Percentiles rank a stretch among this genome's conserved stretches.
phyloP scores from a whole-genome alignment of 1,140 invertebrate genomes.

The Drosophila willistoni region DNA sequence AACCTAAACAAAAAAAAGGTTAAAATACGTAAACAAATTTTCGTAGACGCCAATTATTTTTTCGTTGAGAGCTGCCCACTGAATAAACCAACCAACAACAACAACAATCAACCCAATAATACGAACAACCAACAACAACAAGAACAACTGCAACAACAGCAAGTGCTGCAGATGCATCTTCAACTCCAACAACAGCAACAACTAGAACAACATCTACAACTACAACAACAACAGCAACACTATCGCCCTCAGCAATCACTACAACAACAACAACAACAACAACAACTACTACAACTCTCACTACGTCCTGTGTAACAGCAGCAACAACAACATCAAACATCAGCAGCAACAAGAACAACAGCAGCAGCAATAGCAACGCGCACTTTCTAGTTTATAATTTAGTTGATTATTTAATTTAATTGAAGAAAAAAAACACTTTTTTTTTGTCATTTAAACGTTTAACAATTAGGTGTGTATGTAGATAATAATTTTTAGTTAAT shows the following conservation, averaged over 20 bases:
- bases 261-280: slow-evolving; percentile 29
- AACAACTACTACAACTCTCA: slow-evolving; percentile 20
- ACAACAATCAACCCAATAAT: slow-evolving; percentile 26
- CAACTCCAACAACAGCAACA: slow-evolving; percentile 35
- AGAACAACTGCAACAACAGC: slow-evolving; percentile 25
- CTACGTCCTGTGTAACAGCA: slow-evolving; percentile 21
- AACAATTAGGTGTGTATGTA: slow-evolving; percentile 1
- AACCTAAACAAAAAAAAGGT: slow-evolving; percentile 45
- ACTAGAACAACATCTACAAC: slow-evolving; percentile 40
- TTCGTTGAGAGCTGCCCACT: slow-evolving; percentile 71
- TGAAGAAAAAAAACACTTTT: slow-evolving; percentile 36
- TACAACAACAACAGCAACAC: slow-evolving; percentile 15
- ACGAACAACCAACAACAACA: slow-evolving; percentile 38
- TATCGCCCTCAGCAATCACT: slow-evolving; percentile 40
- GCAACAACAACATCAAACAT: slow-evolving; percentile 21
- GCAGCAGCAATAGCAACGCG: slow-evolving; percentile 20
- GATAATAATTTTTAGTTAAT: slow-evolving; percentile 12
- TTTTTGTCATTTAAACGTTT: slow-evolving; percentile 38
- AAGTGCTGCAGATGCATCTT: slow-evolving; percentile 38
- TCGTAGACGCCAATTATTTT: slow-evolving; percentile 70
- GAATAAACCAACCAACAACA: slow-evolving; percentile 36
- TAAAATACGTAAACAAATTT: slow-evolving; percentile 65
- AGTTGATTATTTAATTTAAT: slow-evolving; percentile 62
- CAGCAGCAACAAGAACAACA: slow-evolving; percentile 19
- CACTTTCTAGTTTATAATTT: slow-evolving; percentile 66